A percentile compares a stretch with the other conserved stretches of the same genome.
phyloP scores from a whole-genome alignment of 2,113 vertebrate species.

The Hystrix brachyura region DNA sequence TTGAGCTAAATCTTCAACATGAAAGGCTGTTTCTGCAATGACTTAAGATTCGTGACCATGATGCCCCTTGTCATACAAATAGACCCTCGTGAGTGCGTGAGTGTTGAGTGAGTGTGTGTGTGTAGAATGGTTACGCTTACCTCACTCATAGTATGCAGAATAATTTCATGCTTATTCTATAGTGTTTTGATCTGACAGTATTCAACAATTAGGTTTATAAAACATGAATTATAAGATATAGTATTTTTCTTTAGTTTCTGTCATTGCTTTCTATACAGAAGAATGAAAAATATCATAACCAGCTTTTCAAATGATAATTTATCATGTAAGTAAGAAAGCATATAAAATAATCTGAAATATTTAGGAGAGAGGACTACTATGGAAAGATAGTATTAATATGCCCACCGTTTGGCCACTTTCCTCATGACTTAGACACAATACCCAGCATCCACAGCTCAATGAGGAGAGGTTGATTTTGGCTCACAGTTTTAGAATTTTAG shows the following conservation, averaged over 20 bases:
- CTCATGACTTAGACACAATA: background rate
- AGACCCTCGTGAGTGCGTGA: background rate
- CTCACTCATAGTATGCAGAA: background rate
- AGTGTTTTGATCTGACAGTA: background rate
- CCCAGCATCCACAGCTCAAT: background rate
- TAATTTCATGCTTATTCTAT: background rate
- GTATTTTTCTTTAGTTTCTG: background rate
- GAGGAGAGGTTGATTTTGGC: background rate
- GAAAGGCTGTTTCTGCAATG: background rate
- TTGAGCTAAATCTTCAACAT: too few species aligned
- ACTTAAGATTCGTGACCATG: slow-evolving; percentile 14
- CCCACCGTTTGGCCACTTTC: background rate
- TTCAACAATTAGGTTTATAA: background rate
- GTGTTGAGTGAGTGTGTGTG: background rate
- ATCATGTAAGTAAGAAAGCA: background rate
- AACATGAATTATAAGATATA: background rate
- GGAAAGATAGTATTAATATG: background rate
- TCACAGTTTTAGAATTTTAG: background rate
- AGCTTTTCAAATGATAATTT: slow-evolving; percentile 40
- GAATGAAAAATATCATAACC: background rate
- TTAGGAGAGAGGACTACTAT: background rate
- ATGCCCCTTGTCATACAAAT: background rate
- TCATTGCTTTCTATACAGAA: background rate
- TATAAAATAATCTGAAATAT: background rate
- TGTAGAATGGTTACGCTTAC: background rate